Evolutionary conservation across 1,140 invertebrate species (phyloP).

Genomic region (Drosophila ambigua): DNA sequence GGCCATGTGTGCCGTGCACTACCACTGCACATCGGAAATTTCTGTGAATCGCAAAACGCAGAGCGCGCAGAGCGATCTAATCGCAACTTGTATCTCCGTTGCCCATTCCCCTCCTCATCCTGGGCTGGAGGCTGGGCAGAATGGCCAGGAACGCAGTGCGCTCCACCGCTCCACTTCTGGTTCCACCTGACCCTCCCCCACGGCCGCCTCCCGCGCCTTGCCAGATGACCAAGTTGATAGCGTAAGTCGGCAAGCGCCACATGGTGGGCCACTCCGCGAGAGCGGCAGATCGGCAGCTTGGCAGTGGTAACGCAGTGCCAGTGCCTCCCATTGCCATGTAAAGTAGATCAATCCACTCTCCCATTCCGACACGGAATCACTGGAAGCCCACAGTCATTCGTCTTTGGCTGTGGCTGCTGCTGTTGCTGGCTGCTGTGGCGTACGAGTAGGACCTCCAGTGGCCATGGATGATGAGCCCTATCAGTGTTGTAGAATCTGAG

Average conservation of each 20-base stretch:
- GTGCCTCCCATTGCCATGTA: constrained; percentile 49
- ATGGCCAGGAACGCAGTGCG: constrained; percentile 29
- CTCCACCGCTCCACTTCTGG: constrained; percentile 31
- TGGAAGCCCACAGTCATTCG: constrained; percentile 1
- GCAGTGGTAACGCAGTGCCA: constrained; percentile 25
- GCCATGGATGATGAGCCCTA: constrained; percentile 28
- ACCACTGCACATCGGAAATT: constrained; percentile 57
- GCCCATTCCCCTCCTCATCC: too few relatives aligned
- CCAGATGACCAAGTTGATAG: constrained; percentile 71
- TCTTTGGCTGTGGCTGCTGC: not conserved
- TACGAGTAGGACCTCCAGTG: constrained; percentile 41
- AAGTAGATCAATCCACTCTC: constrained; percentile 69
- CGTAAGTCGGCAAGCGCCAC: constrained; percentile 66
- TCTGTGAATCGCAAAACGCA: constrained; percentile 69
- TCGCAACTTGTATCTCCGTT: constrained; percentile 70
- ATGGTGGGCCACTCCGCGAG: constrained; percentile 18
- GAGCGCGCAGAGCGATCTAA: constrained; percentile 65
- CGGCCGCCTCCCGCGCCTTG: not conserved
- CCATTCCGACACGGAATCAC: too few relatives aligned
- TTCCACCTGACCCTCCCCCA: constrained; percentile 8
- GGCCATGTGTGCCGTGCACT: constrained; percentile 66
- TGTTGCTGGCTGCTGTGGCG: too few relatives aligned
- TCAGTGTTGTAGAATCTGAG: constrained; percentile 54
- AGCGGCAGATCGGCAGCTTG: not conserved
- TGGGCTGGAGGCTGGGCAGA: too few relatives aligned